phyloP scores from a whole-genome alignment of 2,888 invertebrate genomes.

The Calliphora vomitoria region DNA sequence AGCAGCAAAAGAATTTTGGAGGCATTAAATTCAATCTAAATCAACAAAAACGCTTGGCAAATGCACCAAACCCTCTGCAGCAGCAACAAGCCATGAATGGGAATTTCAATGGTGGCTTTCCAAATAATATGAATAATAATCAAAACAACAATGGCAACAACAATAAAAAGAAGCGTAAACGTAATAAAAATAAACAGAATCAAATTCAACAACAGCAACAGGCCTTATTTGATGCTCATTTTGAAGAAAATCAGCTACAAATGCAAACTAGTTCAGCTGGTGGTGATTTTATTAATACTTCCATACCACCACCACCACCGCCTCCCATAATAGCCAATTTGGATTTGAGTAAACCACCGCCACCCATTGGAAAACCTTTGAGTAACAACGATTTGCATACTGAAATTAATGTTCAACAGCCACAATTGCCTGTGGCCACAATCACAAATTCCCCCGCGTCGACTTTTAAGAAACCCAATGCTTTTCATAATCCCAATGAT shows the following conservation, averaged over 20 bases:
- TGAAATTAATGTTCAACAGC: constrained; percentile 20
- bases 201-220: constrained; percentile 80
- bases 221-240: constrained; percentile 75
- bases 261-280: constrained; percentile 28
- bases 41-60: constrained; percentile 83
- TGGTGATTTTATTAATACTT: constrained; percentile 75
- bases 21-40: constrained; percentile 86
- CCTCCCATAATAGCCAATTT: constrained; percentile 73
- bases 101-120: constrained; percentile 79
- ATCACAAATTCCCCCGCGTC: constrained; percentile 32
- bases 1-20: constrained; percentile 84
- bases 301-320: constrained; percentile 83
- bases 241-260: constrained; percentile 63
- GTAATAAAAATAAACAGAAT: constrained; percentile 87
- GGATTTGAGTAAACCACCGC: constrained; percentile 82
- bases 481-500: constrained; percentile 87
- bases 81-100: constrained; percentile 69
- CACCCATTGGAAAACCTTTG: constrained; percentile 77
- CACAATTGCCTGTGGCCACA: neutral
- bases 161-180: constrained; percentile 90
- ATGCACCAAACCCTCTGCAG: constrained; percentile 82
- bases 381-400: constrained; percentile 41
- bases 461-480: constrained; percentile 82
- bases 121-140: constrained; percentile 84
- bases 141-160: constrained; percentile 41